phyloP scores from a whole-genome alignment of 2,113 vertebrate genomes.

The Saccopteryx bilineata region DNA sequence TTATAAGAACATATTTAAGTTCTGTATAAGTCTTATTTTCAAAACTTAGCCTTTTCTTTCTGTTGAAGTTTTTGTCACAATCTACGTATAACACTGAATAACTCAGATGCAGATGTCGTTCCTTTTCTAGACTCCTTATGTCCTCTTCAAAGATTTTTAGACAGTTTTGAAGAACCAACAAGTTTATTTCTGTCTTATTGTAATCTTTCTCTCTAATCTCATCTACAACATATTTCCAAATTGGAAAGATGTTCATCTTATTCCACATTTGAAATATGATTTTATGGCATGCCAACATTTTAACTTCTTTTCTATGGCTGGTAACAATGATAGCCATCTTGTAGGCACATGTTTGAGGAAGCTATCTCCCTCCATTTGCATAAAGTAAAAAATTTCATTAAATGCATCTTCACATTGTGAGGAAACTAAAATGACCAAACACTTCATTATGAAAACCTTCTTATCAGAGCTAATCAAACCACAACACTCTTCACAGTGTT shows the following conservation, averaged over 20 bases:
- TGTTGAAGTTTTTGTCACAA: neutral
- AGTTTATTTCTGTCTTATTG: conserved; percentile 29
- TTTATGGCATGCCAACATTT: conserved; percentile 14
- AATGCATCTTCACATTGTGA: neutral
- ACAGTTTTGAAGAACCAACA: neutral
- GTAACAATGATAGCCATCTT: neutral
- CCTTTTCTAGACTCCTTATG: neutral
- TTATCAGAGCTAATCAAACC: neutral
- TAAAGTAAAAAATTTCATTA: neutral
- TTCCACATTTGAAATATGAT: neutral
- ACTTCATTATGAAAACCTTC: neutral
- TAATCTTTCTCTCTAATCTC: conserved; percentile 11
- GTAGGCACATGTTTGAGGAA: neutral
- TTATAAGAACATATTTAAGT: neutral
- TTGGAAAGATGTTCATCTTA: neutral
- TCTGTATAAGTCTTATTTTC: conserved; percentile 4
- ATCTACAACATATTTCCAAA: neutral
- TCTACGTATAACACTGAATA: neutral
- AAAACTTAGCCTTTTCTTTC: neutral
- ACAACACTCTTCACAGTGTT: neutral
- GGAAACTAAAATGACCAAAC: neutral
- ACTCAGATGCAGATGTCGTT: neutral
- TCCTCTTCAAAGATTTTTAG: conserved; percentile 11
- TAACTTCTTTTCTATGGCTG: conserved; percentile 23
- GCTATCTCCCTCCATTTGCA: neutral